Evolutionary conservation across 2,888 invertebrate genomes (phyloP), one percentile per base, ranked within the genome.

Genomic region (Ichneumoninae sp.): DNA sequence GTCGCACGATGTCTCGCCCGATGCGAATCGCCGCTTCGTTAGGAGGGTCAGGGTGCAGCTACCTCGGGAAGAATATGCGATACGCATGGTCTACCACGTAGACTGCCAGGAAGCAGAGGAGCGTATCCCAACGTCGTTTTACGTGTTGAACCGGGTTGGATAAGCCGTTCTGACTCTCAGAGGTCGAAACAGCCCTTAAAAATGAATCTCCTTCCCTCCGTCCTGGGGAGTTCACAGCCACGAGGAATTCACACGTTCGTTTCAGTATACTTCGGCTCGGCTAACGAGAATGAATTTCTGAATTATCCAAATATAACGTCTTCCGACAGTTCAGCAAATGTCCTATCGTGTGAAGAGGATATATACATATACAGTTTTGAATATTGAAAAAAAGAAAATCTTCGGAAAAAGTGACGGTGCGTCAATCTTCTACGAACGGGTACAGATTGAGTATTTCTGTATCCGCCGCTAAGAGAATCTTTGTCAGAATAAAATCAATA

Each of bases 11-110:
- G 60, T 76, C 66, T 52, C 44, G 26, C n/a, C 30, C 75, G 70
- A 82, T 72, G 72, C 50, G 65, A 77, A 84, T 81, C 84, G 77
- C 13, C 26, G 62, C 69, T 81, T 74, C 78, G 74, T 81, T 78
- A 72, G 60, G 68, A 79, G 66, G 33, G 54, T 77, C 70, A 71
- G 22, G 47, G 57, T 26, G 57, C 66, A 68, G 33, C 22, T 26
- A 65, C 19, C 70, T 75, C 54, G 62, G 36, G 72, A 26, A 68
- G 26, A 36, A 47, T 19, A 77, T 66, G 33, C n/a, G 26, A 78
- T 57, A 60, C 68, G 57, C 69, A 44, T 33, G 19, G 40, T 7
- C 22, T 69, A 69, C 60, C 16, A 33, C 26, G 33, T 30, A 10
- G 40, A 40, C 10, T 40, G 8, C 10, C 40, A 10, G 40, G 40